These are phyloP conservation scores for Abrostola triplasia DNA, from an alignment of 2,888 invertebrate genomes.

Conservation along the genomic window DNA sequence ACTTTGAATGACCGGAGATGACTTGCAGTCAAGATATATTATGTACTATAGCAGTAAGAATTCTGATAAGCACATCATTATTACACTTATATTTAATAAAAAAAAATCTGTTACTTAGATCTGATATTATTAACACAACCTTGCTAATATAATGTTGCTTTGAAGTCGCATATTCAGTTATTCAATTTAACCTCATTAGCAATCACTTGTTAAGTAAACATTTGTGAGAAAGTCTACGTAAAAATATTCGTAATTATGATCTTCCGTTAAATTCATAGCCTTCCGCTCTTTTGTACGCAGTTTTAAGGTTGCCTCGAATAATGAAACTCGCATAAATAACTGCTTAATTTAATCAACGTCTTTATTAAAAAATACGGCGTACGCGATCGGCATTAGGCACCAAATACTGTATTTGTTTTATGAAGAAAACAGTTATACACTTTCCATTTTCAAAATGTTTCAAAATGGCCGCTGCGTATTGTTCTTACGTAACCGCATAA, in stretches of 20 bases:
- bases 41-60: slow-evolving; percentile 8
- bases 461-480: background rate
- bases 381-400: slow-evolving; percentile 25
- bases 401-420: slow-evolving; percentile 10
- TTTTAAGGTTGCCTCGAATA: slow-evolving; percentile 43
- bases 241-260: slow-evolving; percentile 35
- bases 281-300: slow-evolving; percentile 48
- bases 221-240: slow-evolving; percentile 34
- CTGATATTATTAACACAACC: slow-evolving; percentile 22
- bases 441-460: background rate
- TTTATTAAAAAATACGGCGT: slow-evolving; percentile 37
- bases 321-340: slow-evolving; percentile 43
- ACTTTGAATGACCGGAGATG: slow-evolving; percentile 27
- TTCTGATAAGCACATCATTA: slow-evolving; percentile 12
- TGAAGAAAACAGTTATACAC: background rate
- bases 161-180: slow-evolving; percentile 30
- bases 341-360: slow-evolving; percentile 42
- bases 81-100: slow-evolving; percentile 14
- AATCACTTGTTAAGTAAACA: slow-evolving; percentile 39
- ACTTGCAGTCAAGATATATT: slow-evolving; percentile 41
- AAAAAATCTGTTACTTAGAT: too few species aligned
- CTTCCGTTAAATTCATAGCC: slow-evolving; percentile 35
- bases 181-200: slow-evolving; percentile 51
- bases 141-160: slow-evolving; percentile 26
- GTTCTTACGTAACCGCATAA: background rate